Evolutionary conservation across 2,888 invertebrate species (phyloP), one percentile per base, ranked within the genome.

Genomic region (Stenurella melanura): DNA sequence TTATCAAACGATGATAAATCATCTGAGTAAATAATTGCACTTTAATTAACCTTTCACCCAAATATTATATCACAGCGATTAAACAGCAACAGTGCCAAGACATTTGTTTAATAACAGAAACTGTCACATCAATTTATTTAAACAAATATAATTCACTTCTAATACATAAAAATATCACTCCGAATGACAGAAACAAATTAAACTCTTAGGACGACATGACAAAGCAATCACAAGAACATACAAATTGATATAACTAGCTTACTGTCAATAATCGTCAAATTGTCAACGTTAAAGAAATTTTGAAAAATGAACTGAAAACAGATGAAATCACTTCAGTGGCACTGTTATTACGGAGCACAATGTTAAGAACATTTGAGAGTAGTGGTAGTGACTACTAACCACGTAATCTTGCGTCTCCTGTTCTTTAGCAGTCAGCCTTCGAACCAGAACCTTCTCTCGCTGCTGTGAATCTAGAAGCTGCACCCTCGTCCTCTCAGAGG

Each of bases 321-420:
- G 54, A 34, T 18, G 21, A 19, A 21, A 70, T 70, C 70, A 70
- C 64, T 74, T 19, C 30, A 73, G 68, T 50, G 50, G 73, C 70
- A 75, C 75, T 78, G 64, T 70, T 58, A 75, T 54, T 70, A 73
- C 78, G 68, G 34, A 60, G 50, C 50, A 83, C 85, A 85, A 78
- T 84, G 83, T 86, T 86, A 86, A 86, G 88, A 88, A 89, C 88
- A 89, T 88, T 88, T 88, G 87, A 87, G 85, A 78, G 82, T 83
- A 78, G 81, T 77, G 79, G 69, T 80, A 80, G 78, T 74, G 76
- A 81, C 78, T 89, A 92, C 95, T 93, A 92, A 98, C 98, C 91
- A 96, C 94, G 92, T 96, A 97, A 91, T 98, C 98, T 90, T 98
- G 97, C 89, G 97, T 94, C 91, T 98, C 98, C 90, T 98, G 98